A percentile compares a stretch with the other conserved stretches of the same genome.
These are phyloP conservation scores for Poeciliopsis occidentalis DNA, from an alignment of 2,113 vertebrate species.

Conservation along the genomic window DNA sequence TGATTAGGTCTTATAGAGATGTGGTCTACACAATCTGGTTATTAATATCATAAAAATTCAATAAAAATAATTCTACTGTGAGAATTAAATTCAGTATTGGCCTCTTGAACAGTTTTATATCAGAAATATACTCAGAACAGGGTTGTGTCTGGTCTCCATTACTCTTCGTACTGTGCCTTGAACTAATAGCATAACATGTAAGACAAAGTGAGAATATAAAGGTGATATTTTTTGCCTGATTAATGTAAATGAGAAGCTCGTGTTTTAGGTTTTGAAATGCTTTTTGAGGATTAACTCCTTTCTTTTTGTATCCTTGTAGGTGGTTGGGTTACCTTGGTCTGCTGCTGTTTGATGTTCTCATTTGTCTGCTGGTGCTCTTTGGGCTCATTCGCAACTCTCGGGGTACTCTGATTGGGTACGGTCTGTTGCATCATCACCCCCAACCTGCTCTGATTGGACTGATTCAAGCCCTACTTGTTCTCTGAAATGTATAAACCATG, in stretches of 20 bases:
- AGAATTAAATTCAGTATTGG: no score
- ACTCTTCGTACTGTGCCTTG: no score
- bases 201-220: no score
- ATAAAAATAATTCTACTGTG: no score
- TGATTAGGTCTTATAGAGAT: no score
- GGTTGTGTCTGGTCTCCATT: no score
- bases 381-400: constrained; percentile 95
- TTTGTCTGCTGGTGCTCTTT: constrained; percentile 93
- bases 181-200: no score
- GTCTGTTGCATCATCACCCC: not conserved
- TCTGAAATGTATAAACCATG: not conserved
- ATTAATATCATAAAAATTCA: no score
- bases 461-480: not conserved
- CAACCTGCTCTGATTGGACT: constrained; percentile 12
- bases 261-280: not conserved
- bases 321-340: constrained; percentile 92
- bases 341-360: constrained; percentile 90
- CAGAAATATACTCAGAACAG: no score
- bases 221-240: not conserved
- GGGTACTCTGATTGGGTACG: constrained; percentile 89
- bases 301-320: constrained; percentile 68
- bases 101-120: no score
- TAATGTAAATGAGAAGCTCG: no score
- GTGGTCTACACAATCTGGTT: no score
- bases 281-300: not conserved